phyloP scores from a whole-genome alignment of 2,797 vertebrate species.

The Ctenosaura bakeri region DNA sequence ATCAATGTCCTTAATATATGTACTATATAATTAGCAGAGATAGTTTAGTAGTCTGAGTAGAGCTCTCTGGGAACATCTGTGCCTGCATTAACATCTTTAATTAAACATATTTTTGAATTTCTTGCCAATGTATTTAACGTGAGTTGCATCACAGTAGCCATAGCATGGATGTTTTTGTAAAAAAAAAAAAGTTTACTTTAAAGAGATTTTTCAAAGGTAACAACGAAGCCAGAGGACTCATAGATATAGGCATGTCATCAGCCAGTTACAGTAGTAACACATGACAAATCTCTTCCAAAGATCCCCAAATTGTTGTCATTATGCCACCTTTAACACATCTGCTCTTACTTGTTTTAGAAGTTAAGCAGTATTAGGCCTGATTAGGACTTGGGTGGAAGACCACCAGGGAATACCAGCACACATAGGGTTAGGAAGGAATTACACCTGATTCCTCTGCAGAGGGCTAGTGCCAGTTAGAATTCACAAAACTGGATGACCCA shows the following conservation, averaged over 20 bases:
- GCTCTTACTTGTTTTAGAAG: not conserved
- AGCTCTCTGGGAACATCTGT: not conserved
- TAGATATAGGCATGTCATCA: not conserved
- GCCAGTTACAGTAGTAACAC: not conserved
- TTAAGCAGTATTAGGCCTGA: too few relatives aligned
- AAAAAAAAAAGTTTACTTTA: too few relatives aligned
- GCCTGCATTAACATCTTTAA: not conserved
- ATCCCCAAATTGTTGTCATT: not conserved
- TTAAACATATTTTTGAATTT: not conserved
- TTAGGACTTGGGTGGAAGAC: too few relatives aligned
- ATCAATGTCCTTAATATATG: not conserved
- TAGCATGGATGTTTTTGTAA: not conserved
- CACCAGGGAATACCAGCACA: not conserved
- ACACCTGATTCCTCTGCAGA: too few relatives aligned
- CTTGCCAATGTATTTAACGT: not conserved
- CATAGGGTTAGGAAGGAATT: not conserved
- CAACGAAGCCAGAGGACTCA: not conserved
- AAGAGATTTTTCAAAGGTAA: not conserved
- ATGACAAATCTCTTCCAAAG: not conserved
- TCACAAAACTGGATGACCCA: too few relatives aligned
- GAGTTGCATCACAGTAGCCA: not conserved
- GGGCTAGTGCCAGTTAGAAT: too few relatives aligned
- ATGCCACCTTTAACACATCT: not conserved
- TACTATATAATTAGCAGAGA: conserved; percentile 4
- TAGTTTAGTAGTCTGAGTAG: not conserved